Conservation (phyloP, 2,888 invertebrate genomes). For the Drymonia ruficornis region DNA sequence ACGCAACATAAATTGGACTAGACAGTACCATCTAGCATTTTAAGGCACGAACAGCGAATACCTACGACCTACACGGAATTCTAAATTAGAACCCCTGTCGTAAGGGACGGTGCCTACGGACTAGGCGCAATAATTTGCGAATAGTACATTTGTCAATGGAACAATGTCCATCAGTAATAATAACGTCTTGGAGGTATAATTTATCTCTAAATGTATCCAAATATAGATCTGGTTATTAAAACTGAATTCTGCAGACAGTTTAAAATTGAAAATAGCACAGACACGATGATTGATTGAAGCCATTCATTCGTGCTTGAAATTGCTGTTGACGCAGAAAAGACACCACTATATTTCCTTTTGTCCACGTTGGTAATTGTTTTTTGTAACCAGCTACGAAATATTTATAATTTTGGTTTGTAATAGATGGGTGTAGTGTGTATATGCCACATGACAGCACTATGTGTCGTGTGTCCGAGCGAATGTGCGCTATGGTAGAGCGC, state of each 20-base stretch:
- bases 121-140: slow-evolving; percentile 17
- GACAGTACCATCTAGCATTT: slow-evolving; percentile 13
- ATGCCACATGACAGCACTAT: too few relatives aligned
- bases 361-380: too few relatives aligned
- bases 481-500: too few relatives aligned
- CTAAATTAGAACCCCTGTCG: slow-evolving; percentile 25
- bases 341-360: too few relatives aligned
- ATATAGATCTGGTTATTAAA: background rate
- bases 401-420: too few relatives aligned
- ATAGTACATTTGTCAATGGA: slow-evolving; percentile 15
- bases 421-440: too few relatives aligned
- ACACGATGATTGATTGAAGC: slow-evolving; percentile 4
- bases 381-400: too few relatives aligned
- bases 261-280: slow-evolving; percentile 19
- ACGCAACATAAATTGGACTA: slow-evolving; percentile 23
- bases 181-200: slow-evolving; percentile 3
- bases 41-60: slow-evolving; percentile 34
- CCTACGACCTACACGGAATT: slow-evolving; percentile 34
- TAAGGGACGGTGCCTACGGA: slow-evolving; percentile 10
- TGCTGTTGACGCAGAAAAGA: too few relatives aligned
- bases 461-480: too few relatives aligned
- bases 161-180: slow-evolving; percentile 3
- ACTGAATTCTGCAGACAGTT: background rate
- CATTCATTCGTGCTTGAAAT: slow-evolving; percentile 2
- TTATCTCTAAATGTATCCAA: background rate